These are phyloP conservation scores for Saturnia pavonia DNA, from an alignment of 2,888 invertebrate genomes.

Conservation along the genomic window DNA sequence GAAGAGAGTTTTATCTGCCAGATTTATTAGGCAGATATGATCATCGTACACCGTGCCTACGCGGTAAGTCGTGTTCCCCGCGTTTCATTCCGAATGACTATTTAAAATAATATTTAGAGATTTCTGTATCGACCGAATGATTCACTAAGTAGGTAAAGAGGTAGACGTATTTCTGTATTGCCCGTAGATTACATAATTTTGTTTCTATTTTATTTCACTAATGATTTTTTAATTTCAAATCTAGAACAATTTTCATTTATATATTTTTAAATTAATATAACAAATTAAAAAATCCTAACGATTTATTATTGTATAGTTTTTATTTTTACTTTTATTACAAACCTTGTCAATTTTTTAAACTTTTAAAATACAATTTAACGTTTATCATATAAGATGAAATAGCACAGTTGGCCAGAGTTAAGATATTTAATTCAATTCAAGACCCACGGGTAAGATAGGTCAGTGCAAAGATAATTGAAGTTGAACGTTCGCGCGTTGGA, in stretches of 20 bases:
- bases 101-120: constrained; percentile 22
- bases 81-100: constrained; percentile 47
- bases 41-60: constrained; percentile 54
- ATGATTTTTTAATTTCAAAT: constrained; percentile 1
- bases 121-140: constrained; percentile 4
- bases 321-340: no score
- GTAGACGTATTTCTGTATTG: constrained; percentile 7
- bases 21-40: constrained; percentile 77
- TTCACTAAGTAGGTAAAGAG: constrained; percentile 14
- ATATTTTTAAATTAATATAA: neutral
- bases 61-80: constrained; percentile 57
- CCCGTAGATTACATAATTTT: constrained; percentile 1
- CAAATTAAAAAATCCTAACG: no score
- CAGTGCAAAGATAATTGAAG: constrained; percentile 51
- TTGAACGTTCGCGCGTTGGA: constrained; percentile 38
- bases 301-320: no score
- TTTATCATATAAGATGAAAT: neutral
- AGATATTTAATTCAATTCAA: constrained; percentile 18
- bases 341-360: neutral
- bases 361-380: neutral
- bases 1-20: constrained; percentile 63
- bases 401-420: neutral
- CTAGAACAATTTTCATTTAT: neutral
- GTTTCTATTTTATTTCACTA: neutral
- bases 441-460: constrained; percentile 34